Base-by-base conservation (phyloP, 1,140 invertebrate species). In the Aplysia californica region DNA sequence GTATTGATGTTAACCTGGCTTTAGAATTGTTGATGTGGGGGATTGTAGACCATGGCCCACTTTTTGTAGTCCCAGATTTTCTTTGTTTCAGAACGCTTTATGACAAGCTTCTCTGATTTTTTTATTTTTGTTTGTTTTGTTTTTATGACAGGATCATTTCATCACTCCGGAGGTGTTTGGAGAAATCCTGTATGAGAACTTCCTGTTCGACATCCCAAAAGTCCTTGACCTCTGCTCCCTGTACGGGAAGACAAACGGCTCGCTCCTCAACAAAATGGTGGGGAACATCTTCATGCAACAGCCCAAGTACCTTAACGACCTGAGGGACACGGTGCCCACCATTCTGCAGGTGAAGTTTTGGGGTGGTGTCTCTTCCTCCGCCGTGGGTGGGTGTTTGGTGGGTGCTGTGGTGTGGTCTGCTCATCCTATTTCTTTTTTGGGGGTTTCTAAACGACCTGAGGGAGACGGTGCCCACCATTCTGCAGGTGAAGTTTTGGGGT, bases 171-270 rank as follows among this genome's bases (percentile, higher is more conserved):
- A 91, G 61, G 92, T 92, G 65, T 93, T 94, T 89, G 92, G 92
- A 3, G 90, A 93, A n/a, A 83, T 95, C 59, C 85, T 96, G 50
- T 96, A 96, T 86, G 91, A 95, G 36, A 94, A 95, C 80, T 95
- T 93, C 87, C 90, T 96, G 77, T 94, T 96, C 84, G 95, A 95
- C 26, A 91, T 96, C 77, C 95, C 95, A 21, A 93, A 95, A 80
- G 89, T 96, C 77, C 93, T 95, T 85, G 95, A 96, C 85, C 83
- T 96, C 0, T 93, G 94, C 86, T 91, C 94, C 66, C 87, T 94
- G 3, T 95, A 95, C 85, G 94, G 94, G 3, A 71, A 79, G 31
- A 91, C 92, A 58, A 95, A 96, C 85, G 79, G 84, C 3, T 85
- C 90, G 41, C 87, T 94, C 61, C 87, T 95, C 10, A 81, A 88